Percentiles rank a stretch among this genome's conserved stretches.
Conservation (phyloP, 2,797 vertebrate genomes). For the Tamandua tetradactyla region DNA sequence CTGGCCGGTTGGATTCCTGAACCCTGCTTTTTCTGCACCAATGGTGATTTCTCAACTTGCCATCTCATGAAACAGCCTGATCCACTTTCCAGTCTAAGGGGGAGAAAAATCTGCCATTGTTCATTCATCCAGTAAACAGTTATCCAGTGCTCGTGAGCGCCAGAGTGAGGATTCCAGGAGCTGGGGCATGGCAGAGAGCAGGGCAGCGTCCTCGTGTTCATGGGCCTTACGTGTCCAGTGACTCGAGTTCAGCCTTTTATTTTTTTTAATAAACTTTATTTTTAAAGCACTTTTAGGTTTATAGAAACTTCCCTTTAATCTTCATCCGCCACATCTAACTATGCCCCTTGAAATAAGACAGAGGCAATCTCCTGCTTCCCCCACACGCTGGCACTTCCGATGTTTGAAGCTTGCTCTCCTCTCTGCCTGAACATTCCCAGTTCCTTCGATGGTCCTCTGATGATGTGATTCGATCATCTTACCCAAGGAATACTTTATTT, state of each 20-base stretch:
- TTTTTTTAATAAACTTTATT: too few species aligned
- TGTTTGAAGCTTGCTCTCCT: neutral
- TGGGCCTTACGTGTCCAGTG: neutral
- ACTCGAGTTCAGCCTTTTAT: neutral
- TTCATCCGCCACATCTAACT: neutral
- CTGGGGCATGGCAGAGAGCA: neutral
- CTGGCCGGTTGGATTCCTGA: neutral
- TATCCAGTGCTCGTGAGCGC: rapidly evolving
- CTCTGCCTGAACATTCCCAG: neutral
- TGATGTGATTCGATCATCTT: neutral
- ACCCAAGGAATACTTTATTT: neutral
- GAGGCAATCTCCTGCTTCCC: neutral
- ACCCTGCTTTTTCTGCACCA: neutral
- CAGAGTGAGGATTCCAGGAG: neutral
- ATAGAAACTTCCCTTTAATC: neutral
- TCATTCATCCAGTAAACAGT: neutral
- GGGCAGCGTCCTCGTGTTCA: neutral
- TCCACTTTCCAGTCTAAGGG: too few species aligned
- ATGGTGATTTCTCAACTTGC: neutral
- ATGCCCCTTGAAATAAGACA: neutral
- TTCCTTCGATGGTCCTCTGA: neutral
- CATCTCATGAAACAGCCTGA: rapidly evolving
- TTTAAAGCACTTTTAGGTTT: too few species aligned
- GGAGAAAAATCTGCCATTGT: neutral
- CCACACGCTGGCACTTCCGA: rapidly evolving